phyloP scores from a whole-genome alignment of 2,113 vertebrate species.

The Atractosteus spatula region DNA sequence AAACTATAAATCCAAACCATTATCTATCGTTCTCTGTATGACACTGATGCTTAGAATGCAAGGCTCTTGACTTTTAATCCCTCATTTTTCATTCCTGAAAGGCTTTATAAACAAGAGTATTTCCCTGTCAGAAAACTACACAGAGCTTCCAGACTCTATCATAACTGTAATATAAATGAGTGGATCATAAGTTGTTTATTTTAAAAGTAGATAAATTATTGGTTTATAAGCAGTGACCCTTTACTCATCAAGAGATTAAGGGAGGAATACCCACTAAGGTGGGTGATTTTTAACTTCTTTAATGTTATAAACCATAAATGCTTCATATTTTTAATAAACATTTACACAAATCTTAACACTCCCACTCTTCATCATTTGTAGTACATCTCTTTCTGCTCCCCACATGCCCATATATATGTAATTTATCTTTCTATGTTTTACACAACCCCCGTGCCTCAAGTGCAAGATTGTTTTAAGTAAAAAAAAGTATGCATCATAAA shows the following conservation, averaged over 20 bases:
- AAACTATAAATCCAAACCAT: conserved; percentile 28
- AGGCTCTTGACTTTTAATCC: conserved; percentile 54
- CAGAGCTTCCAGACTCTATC: conserved; percentile 48
- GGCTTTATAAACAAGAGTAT: conserved; percentile 48
- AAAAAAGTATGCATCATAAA: no score
- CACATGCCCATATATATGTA: conserved; percentile 48
- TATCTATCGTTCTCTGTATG: conserved; percentile 24
- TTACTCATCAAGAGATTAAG: conserved; percentile 46
- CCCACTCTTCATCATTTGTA: conserved; percentile 62
- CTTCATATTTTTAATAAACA: conserved; percentile 23
- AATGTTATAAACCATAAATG: conserved; percentile 20
- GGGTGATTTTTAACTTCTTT: conserved; percentile 26
- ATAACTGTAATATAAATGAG: conserved; percentile 50
- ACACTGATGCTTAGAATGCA: conserved; percentile 38
- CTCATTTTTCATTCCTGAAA: conserved; percentile 53
- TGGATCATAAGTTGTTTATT: conserved; percentile 55
- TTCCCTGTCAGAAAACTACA: conserved; percentile 44
- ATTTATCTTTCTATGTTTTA: no score
- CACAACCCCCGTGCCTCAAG: no score
- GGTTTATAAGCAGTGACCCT: conserved; percentile 45
- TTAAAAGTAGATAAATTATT: conserved; percentile 52
- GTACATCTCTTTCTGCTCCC: conserved; percentile 70
- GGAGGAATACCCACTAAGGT: conserved; percentile 20
- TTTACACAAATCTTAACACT: conserved; percentile 38
- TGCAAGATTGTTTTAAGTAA: no score